These are phyloP conservation scores for Notiomystis cincta DNA, from an alignment of 2,113 vertebrate genomes.

Conservation along the genomic window DNA sequence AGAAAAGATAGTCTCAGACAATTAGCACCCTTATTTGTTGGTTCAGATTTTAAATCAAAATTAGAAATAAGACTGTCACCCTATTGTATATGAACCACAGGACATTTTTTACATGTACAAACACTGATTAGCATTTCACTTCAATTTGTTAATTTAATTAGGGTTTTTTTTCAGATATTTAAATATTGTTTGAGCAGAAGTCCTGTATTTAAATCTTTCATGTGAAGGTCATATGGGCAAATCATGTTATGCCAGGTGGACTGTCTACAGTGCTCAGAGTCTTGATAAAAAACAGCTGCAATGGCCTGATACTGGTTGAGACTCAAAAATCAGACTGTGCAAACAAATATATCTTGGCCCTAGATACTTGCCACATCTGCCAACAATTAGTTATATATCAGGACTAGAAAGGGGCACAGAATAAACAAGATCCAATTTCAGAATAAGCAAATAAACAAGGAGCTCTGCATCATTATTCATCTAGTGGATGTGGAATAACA, in stretches of 20 bases:
- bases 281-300: conserved; percentile 91
- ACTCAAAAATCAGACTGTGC: conserved; percentile 87
- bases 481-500: conserved; percentile 55
- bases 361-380: conserved; percentile 82
- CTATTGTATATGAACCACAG: conserved; percentile 18
- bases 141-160: conserved; percentile 66
- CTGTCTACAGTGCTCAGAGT: conserved; percentile 63
- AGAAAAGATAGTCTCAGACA: conserved; percentile 1
- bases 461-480: conserved; percentile 75
- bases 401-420: conserved; percentile 67
- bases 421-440: conserved; percentile 80
- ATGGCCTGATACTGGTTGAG: conserved; percentile 80
- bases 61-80: conserved; percentile 22
- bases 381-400: conserved; percentile 86
- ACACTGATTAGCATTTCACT: conserved; percentile 61
- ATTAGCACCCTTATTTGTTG: conserved; percentile 5
- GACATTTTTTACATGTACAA: conserved; percentile 46
- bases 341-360: conserved; percentile 89
- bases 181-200: conserved; percentile 73
- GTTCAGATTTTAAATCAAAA: conserved; percentile 54
- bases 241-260: conserved; percentile 95
- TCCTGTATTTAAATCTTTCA: conserved; percentile 74
- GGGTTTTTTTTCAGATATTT: conserved; percentile 44
- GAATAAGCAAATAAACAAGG: conserved; percentile 87
- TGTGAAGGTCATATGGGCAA: conserved; percentile 71